Percentiles rank a stretch among this genome's conserved stretches.
These are phyloP conservation scores for Orgyia antiqua DNA, from an alignment of 2,888 invertebrate genomes.

Conservation along the genomic window DNA sequence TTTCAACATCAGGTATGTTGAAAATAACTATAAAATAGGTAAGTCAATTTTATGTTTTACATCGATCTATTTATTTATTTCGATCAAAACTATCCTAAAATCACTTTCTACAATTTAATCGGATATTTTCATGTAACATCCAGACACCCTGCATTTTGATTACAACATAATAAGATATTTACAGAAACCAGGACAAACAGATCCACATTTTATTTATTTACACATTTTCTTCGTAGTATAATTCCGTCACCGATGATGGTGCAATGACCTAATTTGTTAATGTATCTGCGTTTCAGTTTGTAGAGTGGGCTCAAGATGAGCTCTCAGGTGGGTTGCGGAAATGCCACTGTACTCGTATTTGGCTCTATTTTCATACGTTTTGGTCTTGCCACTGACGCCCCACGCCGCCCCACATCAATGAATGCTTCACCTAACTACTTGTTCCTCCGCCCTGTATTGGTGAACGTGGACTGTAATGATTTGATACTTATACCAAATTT, in stretches of 20 bases:
- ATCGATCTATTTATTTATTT: too few species aligned
- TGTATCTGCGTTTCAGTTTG: conserved; percentile 20
- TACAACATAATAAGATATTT: too few species aligned
- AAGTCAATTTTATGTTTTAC: too few species aligned
- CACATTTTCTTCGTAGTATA: too few species aligned
- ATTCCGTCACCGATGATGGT: conserved; percentile 2
- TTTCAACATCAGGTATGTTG: too few species aligned
- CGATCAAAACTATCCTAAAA: too few species aligned
- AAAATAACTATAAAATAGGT: too few species aligned
- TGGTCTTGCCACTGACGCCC: conserved; percentile 47
- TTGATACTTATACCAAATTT: conserved; percentile 41
- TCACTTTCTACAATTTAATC: too few species aligned
- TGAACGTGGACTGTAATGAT: conserved; percentile 9
- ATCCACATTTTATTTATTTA: too few species aligned
- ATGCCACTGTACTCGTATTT: conserved; percentile 33
- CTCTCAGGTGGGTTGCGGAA: conserved; percentile 38
- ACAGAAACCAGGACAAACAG: too few species aligned
- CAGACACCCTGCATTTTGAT: too few species aligned
- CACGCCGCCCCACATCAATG: conserved; percentile 65
- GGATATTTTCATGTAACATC: too few species aligned
- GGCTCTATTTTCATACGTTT: conserved; percentile 54
- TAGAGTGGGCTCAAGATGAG: conserved; percentile 4
- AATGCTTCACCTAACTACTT: conserved; percentile 50
- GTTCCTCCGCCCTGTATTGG: conserved; percentile 45
- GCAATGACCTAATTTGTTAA: conserved; percentile 7